Percentiles rank a stretch among this genome's conserved stretches.
Evolutionary conservation across 2,113 vertebrate genomes (phyloP).

Genomic region (Apistogramma diplotaenia): DNA sequence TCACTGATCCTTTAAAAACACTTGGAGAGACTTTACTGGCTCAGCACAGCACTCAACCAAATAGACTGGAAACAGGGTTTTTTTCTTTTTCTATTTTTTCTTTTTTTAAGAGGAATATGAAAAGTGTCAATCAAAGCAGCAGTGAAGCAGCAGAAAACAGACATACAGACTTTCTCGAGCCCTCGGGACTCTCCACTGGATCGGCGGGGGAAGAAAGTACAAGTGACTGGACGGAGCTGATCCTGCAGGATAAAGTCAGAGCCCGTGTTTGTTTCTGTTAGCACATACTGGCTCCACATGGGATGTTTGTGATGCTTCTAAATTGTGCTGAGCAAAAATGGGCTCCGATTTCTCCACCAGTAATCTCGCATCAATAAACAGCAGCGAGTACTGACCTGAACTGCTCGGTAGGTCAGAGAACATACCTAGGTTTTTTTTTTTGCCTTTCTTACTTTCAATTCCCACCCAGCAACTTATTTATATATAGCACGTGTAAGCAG

Average conservation of each 20-base stretch:
- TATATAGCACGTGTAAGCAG: not conserved
- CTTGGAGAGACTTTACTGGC: not conserved
- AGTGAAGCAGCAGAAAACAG: not conserved
- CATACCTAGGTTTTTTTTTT: constrained; percentile 45
- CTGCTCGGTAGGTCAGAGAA: constrained; percentile 14
- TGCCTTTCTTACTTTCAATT: constrained; percentile 54
- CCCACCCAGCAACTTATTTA: constrained; percentile 20
- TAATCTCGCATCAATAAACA: constrained; percentile 62
- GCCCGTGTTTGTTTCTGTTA: constrained; percentile 30
- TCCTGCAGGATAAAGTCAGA: constrained; percentile 24
- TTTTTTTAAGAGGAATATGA: constrained; percentile 21
- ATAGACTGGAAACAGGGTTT: not conserved
- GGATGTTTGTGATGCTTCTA: constrained; percentile 48
- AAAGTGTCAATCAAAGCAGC: constrained; percentile 39
- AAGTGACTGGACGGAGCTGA: constrained; percentile 33
- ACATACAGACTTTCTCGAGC: not conserved
- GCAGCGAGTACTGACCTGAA: constrained; percentile 39
- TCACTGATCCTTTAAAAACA: constrained; percentile 50
- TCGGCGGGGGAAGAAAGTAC: not conserved
- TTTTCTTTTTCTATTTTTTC: not conserved
- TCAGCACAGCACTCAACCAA: not conserved
- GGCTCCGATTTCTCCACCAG: constrained; percentile 30
- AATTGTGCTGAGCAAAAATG: constrained; percentile 44
- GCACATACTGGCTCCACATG: constrained; percentile 43
- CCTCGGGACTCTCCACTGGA: not conserved